These are phyloP conservation scores for Amiota minor DNA, from an alignment of 2,888 invertebrate genomes.

Conservation along the genomic window DNA sequence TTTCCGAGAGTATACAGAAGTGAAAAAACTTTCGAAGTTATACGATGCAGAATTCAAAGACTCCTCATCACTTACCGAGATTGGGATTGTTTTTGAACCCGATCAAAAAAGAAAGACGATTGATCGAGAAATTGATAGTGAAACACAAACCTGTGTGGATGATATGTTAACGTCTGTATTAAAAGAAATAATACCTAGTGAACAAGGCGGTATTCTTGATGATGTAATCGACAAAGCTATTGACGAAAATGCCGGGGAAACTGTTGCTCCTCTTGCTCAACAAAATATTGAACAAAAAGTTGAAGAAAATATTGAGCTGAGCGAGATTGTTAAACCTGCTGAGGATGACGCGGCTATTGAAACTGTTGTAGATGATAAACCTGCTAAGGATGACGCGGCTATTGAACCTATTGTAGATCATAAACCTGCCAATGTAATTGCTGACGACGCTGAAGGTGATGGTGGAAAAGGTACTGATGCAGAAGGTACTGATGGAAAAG, in stretches of 20 bases:
- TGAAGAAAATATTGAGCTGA: no score
- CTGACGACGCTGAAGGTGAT: no score
- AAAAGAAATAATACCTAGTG: conserved; percentile 25
- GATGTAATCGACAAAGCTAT: neutral
- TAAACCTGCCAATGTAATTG: no score
- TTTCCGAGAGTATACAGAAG: conserved; percentile 15
- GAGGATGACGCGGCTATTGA: no score
- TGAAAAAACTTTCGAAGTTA: neutral
- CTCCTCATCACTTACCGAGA: conserved; percentile 16
- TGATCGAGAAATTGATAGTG: neutral
- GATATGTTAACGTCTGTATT: conserved; percentile 38
- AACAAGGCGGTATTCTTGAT: neutral
- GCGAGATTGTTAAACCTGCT: conserved; percentile 1
- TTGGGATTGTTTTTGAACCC: conserved; percentile 40
- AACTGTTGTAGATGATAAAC: no score
- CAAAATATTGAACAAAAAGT: no score
- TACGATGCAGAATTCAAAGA: neutral
- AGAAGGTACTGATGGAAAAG: no score
- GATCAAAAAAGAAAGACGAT: neutral
- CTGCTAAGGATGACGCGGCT: no score
- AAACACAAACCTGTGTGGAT: conserved; percentile 34
- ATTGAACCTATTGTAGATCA: no score
- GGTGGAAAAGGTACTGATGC: no score
- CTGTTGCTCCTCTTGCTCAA: no score
- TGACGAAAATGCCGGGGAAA: neutral